These are phyloP conservation scores for Promerops cafer DNA, from an alignment of 2,113 vertebrate species.

Conservation along the genomic window DNA sequence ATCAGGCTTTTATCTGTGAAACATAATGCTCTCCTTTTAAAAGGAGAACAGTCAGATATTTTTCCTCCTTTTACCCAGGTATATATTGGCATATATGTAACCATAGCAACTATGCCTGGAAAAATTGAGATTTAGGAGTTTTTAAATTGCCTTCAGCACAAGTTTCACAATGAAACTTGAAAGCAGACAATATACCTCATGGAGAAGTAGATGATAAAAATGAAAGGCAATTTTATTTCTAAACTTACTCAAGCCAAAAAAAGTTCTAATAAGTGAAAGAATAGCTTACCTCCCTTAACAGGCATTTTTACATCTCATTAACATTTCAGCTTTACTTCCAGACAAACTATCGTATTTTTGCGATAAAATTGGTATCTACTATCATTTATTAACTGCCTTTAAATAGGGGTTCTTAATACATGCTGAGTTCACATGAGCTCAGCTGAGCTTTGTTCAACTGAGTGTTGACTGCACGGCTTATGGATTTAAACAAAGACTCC, in stretches of 20 bases:
- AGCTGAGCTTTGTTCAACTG: not conserved
- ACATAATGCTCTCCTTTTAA: not conserved
- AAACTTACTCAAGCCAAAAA: conserved; percentile 11
- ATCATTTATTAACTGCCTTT: not conserved
- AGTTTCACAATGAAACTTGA: not conserved
- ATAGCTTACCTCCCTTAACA: not conserved
- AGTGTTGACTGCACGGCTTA: not conserved
- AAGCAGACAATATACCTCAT: not conserved
- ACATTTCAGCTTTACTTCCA: conserved; percentile 14
- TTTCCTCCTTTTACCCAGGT: conserved; percentile 1
- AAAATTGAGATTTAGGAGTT: not conserved
- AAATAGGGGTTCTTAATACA: not conserved
- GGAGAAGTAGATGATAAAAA: conserved; percentile 19
- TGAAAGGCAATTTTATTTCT: not conserved
- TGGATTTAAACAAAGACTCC: not conserved
- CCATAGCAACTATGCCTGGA: conserved; percentile 21
- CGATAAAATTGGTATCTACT: not conserved
- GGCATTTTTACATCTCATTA: not conserved
- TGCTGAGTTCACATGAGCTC: not conserved
- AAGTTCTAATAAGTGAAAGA: not conserved
- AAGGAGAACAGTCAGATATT: not conserved
- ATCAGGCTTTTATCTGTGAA: not conserved
- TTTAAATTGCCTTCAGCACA: conserved; percentile 15
- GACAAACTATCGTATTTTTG: not conserved
- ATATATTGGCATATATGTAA: conserved; percentile 24